Evolutionary conservation across 2,888 invertebrate species (phyloP), one percentile per base, ranked within the genome.

Genomic region (Troglohyphantes excavatus): DNA sequence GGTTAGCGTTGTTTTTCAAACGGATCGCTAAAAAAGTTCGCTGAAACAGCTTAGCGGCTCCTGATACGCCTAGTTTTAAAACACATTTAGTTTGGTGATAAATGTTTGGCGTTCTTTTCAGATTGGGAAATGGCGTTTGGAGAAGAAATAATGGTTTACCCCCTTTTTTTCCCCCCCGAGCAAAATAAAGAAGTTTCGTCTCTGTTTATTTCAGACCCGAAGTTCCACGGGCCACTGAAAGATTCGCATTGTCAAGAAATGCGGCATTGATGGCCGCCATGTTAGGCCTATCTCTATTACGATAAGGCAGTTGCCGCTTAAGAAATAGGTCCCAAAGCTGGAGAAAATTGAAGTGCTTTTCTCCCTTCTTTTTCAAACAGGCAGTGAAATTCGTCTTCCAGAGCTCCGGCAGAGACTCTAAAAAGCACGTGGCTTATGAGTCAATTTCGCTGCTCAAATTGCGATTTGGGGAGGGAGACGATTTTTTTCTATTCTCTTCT

Each of bases 251-350:
- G 82, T 82, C 82, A 82, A 82, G 61, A 43, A 82, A 82, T 82
- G 70, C 68, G 82, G 82, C 82, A 82, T 82, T 82, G 82, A 82
- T 82, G 72, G 82, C 82, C 70, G 72, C 72, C 72, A 82, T 72
- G 72, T 82, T 82, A 82, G 82, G 63, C 68, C 33, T 84, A 46
- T 29, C 63, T 83, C 73, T 65, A 73, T 83, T 83, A 83, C 67
- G 84, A 84, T 84, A 84, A 84, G 75, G 46, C 75, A 84, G 53
- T 84, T 84, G 67, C 59, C n/a, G 59, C 46, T 84, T 76, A 53
- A 70, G 70, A 53, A 39, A 67, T 76, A 65, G 75, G 67, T 67
- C 63, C 67, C 17, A 70, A 53, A 84, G 59, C 29, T 67, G 63
- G 21, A 59, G 75, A 67, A 76, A 76, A 84, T 84, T 84, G 75